Base-by-base conservation (phyloP, 2,113 vertebrate species). In the Ploceus nigricollis region DNA sequence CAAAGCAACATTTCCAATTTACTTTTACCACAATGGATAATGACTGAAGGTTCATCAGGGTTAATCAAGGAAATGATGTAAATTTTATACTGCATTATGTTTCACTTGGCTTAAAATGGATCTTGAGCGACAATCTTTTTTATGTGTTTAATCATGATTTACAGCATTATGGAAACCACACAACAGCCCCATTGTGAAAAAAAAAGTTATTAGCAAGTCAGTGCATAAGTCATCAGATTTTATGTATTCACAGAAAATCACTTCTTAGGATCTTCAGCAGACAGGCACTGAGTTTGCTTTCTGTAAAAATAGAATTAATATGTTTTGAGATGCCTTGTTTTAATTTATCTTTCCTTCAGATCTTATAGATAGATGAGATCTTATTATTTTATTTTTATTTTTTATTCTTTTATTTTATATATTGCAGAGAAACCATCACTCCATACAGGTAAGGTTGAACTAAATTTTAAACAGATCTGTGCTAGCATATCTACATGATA, bases 1-100 rank as follows among this genome's bases (percentile, higher is more conserved):
- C 69, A 97, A 97, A 97, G 93, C 78, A 97, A 54, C 90, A 96
- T 96, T 97, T 97, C 73, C 91, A 96, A 97, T 90, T 94, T 94
- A 61, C 76, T 92, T 81, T 95, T 96, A 94, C 96, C 94, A 77
- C 96, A 97, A 97, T 94, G 90, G 88, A 89, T 94, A 98, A 94
- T 94, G 96, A 95, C 81, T 95, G 53, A 93, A 95, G 94, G 96
- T 97, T 97, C 94, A 97, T 96, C 93, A 94, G 89, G 89, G 95
- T 96, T 96, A 97, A 97, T 96, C 88, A 97, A 95, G 95, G 96
- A 96, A 97, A 96, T 95, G 65, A 97, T 95, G 84, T 92, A 96
- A 94, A 97, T 97, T 95, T 87, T 96, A 94, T 94, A 91, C 57
- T 79, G 87, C 83, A 92, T 72, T 95, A 90, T 92, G 73, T 96